A percentile compares a stretch with the other conserved stretches of the same genome.
Conservation (phyloP, 2,113 vertebrate genomes). For the Tetrax tetrax region DNA sequence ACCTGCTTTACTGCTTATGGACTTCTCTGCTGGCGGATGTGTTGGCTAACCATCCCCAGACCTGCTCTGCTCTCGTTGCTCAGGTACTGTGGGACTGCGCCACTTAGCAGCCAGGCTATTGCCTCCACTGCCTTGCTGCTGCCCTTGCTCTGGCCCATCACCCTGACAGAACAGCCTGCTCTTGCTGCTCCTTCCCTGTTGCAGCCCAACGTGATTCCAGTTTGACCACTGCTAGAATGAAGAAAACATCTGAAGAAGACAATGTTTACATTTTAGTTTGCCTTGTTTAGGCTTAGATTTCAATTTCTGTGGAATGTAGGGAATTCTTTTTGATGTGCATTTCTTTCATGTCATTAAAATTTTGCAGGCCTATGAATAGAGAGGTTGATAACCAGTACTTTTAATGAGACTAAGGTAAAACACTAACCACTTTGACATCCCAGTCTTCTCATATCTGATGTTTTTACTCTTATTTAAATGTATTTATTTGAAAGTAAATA, state of each 20-base stretch:
- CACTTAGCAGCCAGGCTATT: background rate
- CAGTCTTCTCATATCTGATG: background rate
- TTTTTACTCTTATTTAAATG: background rate
- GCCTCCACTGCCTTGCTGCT: background rate
- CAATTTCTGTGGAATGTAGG: background rate
- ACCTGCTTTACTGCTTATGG: background rate
- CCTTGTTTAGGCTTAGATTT: background rate
- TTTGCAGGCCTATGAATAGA: background rate
- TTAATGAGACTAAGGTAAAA: background rate
- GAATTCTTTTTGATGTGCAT: background rate
- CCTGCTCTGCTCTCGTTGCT: background rate
- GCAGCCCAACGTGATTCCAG: background rate
- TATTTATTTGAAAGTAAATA: background rate
- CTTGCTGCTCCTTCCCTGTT: background rate
- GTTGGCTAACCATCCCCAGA: background rate
- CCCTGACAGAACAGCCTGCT: background rate
- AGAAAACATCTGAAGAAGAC: background rate
- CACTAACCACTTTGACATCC: background rate
- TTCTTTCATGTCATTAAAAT: background rate
- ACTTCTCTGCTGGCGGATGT: accelerated
- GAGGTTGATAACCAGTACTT: background rate
- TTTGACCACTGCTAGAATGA: background rate
- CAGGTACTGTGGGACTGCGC: background rate
- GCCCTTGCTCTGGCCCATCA: background rate
- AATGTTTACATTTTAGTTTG: background rate